phyloP scores from a whole-genome alignment of 2,797 vertebrate genomes.

The Onychomys torridus region DNA sequence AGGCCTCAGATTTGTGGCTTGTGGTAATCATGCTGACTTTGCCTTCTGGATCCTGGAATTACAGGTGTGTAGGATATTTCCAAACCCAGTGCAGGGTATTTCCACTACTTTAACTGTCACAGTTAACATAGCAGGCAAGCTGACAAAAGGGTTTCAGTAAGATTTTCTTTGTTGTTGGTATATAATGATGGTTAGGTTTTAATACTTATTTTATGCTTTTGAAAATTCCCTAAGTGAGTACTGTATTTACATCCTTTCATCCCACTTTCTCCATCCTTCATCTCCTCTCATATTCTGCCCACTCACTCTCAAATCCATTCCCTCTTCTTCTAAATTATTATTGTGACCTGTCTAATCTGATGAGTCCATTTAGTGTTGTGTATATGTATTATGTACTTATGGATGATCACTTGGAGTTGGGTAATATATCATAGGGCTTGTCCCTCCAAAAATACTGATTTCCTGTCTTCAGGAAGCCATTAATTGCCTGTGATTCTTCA shows the following conservation, averaged over 20 bases:
- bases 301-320: not conserved
- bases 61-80: not conserved
- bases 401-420: not conserved
- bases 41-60: no score
- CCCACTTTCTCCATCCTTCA: not conserved
- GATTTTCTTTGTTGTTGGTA: not conserved
- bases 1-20: not conserved
- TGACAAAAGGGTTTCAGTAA: not conserved
- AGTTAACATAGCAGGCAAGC: not conserved
- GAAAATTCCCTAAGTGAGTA: no score
- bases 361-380: not conserved
- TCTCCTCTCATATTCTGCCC: not conserved
- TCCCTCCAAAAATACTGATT: not conserved
- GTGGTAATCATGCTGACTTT: not conserved
- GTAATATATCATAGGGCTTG: not conserved
- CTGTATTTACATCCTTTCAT: not conserved
- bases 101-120: not conserved
- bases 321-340: not conserved
- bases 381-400: not conserved
- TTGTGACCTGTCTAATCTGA: not conserved
- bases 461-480: no score
- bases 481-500: not conserved
- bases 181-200: not conserved
- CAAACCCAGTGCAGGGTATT: not conserved
- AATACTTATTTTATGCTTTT: not conserved